These are phyloP conservation scores for Monopterus albus DNA, from an alignment of 2,113 vertebrate genomes.

Conservation along the genomic window DNA sequence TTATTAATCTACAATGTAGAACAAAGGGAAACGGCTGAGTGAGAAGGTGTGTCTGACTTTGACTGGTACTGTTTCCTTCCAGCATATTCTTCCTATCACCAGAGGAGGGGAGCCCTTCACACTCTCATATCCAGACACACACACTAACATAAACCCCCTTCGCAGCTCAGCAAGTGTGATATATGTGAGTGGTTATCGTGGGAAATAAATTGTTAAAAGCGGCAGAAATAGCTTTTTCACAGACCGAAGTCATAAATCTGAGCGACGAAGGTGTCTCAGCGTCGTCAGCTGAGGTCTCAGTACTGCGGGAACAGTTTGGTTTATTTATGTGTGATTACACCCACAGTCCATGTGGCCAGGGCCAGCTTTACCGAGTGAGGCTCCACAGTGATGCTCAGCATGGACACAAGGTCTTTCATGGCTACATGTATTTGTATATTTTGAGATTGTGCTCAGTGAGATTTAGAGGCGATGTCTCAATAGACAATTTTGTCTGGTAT, in stretches of 20 bases:
- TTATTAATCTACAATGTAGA: too few relatives aligned
- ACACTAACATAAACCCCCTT: background rate
- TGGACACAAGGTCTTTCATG: too few relatives aligned
- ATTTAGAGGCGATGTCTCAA: too few relatives aligned
- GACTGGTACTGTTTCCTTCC: too few relatives aligned
- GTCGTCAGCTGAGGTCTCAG: constrained; percentile 33
- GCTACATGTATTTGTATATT: too few relatives aligned
- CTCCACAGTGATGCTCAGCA: background rate
- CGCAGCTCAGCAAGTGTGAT: constrained; percentile 11
- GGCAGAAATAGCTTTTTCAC: constrained; percentile 43
- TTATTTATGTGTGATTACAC: constrained; percentile 33
- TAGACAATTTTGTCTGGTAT: too few relatives aligned
- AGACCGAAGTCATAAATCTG: constrained; percentile 38
- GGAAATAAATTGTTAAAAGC: constrained; percentile 69
- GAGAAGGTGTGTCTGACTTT: too few relatives aligned
- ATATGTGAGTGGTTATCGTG: constrained; percentile 42
- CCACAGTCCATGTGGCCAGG: constrained; percentile 12
- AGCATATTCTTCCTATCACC: too few relatives aligned
- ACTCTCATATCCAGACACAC: background rate
- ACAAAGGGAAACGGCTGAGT: too few relatives aligned
- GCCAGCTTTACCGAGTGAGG: background rate
- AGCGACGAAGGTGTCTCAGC: constrained; percentile 23
- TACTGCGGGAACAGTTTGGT: constrained; percentile 9
- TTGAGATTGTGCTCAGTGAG: too few relatives aligned
- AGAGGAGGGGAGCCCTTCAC: constrained; percentile 8